phyloP scores from a whole-genome alignment of 2,113 vertebrate genomes.

The Sorex araneus region DNA sequence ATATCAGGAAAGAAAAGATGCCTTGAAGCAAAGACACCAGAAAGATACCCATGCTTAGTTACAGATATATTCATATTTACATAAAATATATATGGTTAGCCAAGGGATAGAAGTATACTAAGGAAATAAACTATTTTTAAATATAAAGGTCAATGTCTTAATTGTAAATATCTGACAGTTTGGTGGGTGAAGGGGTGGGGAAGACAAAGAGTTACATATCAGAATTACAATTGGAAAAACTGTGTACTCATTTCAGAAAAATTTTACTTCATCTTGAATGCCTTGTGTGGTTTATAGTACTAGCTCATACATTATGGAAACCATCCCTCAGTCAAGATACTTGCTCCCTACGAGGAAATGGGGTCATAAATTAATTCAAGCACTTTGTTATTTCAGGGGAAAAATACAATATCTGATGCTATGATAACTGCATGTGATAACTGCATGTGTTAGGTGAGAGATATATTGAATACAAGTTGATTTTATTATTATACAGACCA shows the following conservation, averaged over 20 bases:
- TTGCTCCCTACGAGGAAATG: constrained; percentile 58
- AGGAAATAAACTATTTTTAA: too few species aligned
- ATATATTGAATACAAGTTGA: neutral
- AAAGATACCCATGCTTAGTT: neutral
- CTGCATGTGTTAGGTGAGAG: neutral
- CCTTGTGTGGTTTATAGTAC: constrained; percentile 22
- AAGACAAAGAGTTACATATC: constrained; percentile 42
- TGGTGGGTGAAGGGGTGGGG: too few species aligned
- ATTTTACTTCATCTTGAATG: constrained; percentile 41
- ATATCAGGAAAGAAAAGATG: neutral
- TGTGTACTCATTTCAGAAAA: constrained; percentile 50
- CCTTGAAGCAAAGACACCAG: neutral
- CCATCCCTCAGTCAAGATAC: constrained; percentile 16
- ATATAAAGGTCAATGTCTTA: neutral
- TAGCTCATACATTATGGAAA: constrained; percentile 68
- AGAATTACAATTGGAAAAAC: constrained; percentile 51
- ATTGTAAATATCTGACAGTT: neutral
- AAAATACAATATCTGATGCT: neutral
- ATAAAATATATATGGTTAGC: neutral
- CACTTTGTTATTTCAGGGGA: constrained; percentile 57
- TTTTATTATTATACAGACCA: neutral
- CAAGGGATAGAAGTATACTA: too few species aligned
- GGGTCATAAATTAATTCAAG: constrained; percentile 37
- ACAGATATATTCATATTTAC: neutral
- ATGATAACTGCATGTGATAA: constrained; percentile 20